These are phyloP conservation scores for Amphimallon solstitiale DNA, from an alignment of 2,888 invertebrate species.

Conservation along the genomic window DNA sequence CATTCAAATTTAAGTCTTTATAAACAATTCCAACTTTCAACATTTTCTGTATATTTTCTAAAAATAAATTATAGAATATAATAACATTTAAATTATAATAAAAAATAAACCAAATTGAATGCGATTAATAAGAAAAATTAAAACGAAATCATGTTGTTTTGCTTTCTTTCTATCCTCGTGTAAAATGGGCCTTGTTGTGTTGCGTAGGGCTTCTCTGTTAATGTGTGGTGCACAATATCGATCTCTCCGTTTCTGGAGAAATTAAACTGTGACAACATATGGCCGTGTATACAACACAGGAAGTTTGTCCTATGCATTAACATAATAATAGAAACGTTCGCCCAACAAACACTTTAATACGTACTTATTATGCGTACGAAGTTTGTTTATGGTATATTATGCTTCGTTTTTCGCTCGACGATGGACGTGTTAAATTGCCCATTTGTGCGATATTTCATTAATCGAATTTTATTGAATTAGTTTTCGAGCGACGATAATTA, in stretches of 20 bases:
- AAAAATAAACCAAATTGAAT: neutral
- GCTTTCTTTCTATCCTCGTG: conserved; percentile 14
- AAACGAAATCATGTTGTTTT: conserved; percentile 3
- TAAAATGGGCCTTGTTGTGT: conserved; percentile 30
- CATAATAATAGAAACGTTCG: conserved; percentile 35
- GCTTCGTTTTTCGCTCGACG: neutral
- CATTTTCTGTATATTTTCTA: no score
- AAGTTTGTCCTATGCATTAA: conserved; percentile 31
- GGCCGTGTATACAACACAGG: conserved; percentile 24
- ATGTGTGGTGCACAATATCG: conserved; percentile 27
- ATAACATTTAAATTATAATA: neutral
- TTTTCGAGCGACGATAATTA: no score
- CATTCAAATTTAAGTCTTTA: no score
- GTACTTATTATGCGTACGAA: neutral
- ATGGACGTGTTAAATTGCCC: no score
- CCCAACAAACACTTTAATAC: conserved; percentile 7
- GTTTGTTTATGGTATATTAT: conserved; percentile 8
- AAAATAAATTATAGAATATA: no score
- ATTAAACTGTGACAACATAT: conserved; percentile 35
- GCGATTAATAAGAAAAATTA: neutral
- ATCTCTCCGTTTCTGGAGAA: conserved; percentile 30
- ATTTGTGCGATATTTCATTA: neutral
- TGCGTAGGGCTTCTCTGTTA: conserved; percentile 21
- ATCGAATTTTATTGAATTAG: neutral
- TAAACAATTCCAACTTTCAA: no score